Evolutionary conservation across 2,113 vertebrate species (phyloP).

Genomic region (Melanocharis versteri): DNA sequence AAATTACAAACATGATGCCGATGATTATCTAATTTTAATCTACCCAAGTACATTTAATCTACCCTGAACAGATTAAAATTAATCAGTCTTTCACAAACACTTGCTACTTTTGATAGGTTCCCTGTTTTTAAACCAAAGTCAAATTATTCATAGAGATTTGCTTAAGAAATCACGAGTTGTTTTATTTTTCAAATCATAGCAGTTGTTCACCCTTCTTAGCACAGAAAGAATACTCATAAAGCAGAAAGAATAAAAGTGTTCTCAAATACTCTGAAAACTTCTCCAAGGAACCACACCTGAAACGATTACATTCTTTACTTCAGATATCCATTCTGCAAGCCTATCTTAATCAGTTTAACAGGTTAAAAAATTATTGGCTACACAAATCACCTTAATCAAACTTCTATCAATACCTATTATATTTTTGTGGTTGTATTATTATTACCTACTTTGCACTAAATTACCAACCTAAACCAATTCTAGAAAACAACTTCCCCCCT

Average conservation of each 20-base stretch:
- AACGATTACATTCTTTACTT: background rate
- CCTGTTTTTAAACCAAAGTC: background rate
- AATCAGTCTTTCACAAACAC: constrained; percentile 9
- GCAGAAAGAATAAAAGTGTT: background rate
- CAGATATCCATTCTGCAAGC: background rate
- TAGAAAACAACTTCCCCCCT: background rate
- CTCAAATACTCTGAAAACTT: background rate
- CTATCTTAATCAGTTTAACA: background rate
- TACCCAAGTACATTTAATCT: background rate
- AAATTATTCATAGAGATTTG: background rate
- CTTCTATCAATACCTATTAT: background rate
- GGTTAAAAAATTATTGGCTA: background rate
- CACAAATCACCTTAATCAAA: constrained; percentile 30
- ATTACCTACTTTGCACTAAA: constrained; percentile 25
- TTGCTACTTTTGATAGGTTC: background rate
- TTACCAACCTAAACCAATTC: background rate
- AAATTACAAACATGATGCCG: constrained; percentile 1
- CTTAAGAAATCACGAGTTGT: background rate
- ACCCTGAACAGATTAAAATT: constrained; percentile 15
- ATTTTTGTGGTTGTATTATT: constrained; percentile 6
- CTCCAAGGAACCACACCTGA: background rate
- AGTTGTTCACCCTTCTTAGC: background rate
- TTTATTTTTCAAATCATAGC: background rate
- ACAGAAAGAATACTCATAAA: background rate
- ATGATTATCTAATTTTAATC: constrained; percentile 16